Base-by-base conservation (phyloP, 2,888 invertebrate species). In the Deilephila elpenor region DNA sequence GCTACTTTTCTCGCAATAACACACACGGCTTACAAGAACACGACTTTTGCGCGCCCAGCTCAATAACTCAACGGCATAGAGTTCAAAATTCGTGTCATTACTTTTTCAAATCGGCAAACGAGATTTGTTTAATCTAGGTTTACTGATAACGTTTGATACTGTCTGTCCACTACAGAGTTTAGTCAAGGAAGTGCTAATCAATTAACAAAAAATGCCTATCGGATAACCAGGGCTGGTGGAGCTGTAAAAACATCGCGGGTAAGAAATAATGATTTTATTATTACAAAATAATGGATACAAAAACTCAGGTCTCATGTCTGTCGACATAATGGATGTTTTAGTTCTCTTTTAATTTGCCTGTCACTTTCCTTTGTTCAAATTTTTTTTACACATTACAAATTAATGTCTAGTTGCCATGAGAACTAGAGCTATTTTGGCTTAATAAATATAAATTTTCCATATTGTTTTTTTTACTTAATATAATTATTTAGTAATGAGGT, bases 71-170 rank as follows among this genome's bases (percentile, higher is more conserved):
- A 51, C 3, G 73, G 44, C 29, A 71, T 80, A 88, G 79, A 78
- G 78, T 64, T 73, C 78, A 86, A 71, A 84, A 74, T 87, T 14
- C 72, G 71, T 72, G 20, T 34, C 72, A 51, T 37, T 4, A 14
- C 5, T 75, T 74, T 7, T 7, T 19, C 51, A 53, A 29, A 32
- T 34, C 76, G 3, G 83, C 75, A 84, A 76, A 77, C 74, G 73
- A 75, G 75, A 67, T 75, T 79, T 81, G 84, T 74, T 75, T 78
- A 81, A 80, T 79, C 81, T 81, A 80, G 77, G 80, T 77, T 79
- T 78, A 80, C 79, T 84, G 83, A 83, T 83, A 84, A 81, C 79
- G 82, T 78, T 82, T 83, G 81, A 83, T 82, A 78, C 81, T 84
- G 51, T 51, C 67, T 67, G 51, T 67, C 29, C 25, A 51, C 51